Evolutionary conservation across 2,888 invertebrate species (phyloP), one percentile per base, ranked within the genome.

Genomic region (Andrena dorsata): DNA sequence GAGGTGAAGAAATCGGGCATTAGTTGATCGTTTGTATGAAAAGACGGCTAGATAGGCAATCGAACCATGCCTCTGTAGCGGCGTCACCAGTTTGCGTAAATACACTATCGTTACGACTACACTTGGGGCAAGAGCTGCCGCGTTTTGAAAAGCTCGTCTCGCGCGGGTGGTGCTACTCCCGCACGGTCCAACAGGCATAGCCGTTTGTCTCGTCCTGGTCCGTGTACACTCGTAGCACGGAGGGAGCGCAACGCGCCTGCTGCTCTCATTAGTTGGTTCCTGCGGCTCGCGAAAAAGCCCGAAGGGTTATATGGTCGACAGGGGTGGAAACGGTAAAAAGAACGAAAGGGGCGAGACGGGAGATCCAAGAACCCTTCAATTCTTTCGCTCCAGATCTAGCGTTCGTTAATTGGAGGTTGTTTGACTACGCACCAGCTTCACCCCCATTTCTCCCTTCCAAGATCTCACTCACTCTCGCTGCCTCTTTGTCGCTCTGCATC

Each of bases 361-460:
- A 83, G 88, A 84, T 82, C 85, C 83, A 88, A 88, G 87, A 84
- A 85, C 90, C 90, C 93, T 93, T 91, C 92, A 92, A 93, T 93
- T 92, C 91, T 93, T 92, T 91, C 91, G 93, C 93, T 92, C 92
- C 86, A 93, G 86, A 92, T 93, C 92, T 91, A 90, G 87, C 88
- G 90, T 90, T 90, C 90, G 92, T 93, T 93, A 93, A 93, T 93
- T 93, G 93, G 91, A 93, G 90, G 90, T 90, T 90, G 88, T 83
- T 85, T 87, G 86, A 82, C 83, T 86, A 86, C 86, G 82, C 88
- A 76, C 80, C 72, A 69, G 66, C 79, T 80, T 68, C 79, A 8
- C 66, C 68, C 60, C 28, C 8, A 3, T 32, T n/a, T 8, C 70
- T 63, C 49, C 51, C 30, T 41, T 23, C n/a, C 49, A 16, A 23